Percentiles rank a stretch among this genome's conserved stretches.
Conservation (phyloP, 1,140 invertebrate genomes). For the Rhyzopertha dominica region DNA sequence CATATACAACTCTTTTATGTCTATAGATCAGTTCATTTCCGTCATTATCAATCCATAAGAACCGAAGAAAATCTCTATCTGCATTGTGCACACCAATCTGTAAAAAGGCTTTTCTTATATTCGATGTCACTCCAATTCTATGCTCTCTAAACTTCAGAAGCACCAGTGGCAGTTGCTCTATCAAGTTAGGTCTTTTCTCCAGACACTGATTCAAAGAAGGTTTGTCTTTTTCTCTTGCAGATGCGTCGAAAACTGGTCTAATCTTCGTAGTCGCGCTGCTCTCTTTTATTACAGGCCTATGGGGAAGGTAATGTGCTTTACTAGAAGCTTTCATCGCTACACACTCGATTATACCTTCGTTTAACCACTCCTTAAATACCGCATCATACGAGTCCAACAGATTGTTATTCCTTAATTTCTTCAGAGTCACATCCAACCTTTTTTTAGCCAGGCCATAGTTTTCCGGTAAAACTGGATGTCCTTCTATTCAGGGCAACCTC, state of each 20-base stretch:
- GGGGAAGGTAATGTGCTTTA: constrained; percentile 16
- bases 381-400: not conserved
- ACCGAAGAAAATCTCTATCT: constrained; percentile 32
- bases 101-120: constrained; percentile 43
- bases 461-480: too few species aligned
- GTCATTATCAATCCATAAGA: constrained; percentile 28
- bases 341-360: constrained; percentile 8
- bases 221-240: constrained; percentile 21
- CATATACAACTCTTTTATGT: constrained; percentile 26
- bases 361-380: constrained; percentile 15
- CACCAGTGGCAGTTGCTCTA: constrained; percentile 39
- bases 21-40: constrained; percentile 14
- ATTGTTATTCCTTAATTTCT: too few species aligned
- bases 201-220: constrained; percentile 43
- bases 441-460: too few species aligned
- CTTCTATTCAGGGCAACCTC: too few species aligned
- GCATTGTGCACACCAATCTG: constrained; percentile 29
- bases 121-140: constrained; percentile 37
- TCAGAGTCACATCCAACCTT: too few species aligned
- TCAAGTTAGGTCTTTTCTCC: constrained; percentile 38
- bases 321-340: too few species aligned
- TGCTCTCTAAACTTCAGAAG: constrained; percentile 40
- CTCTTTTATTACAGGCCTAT: constrained; percentile 25
- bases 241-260: constrained; percentile 35
- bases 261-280: constrained; percentile 28